phyloP scores from a whole-genome alignment of 2,113 vertebrate genomes.

The Macaca mulatta region DNA sequence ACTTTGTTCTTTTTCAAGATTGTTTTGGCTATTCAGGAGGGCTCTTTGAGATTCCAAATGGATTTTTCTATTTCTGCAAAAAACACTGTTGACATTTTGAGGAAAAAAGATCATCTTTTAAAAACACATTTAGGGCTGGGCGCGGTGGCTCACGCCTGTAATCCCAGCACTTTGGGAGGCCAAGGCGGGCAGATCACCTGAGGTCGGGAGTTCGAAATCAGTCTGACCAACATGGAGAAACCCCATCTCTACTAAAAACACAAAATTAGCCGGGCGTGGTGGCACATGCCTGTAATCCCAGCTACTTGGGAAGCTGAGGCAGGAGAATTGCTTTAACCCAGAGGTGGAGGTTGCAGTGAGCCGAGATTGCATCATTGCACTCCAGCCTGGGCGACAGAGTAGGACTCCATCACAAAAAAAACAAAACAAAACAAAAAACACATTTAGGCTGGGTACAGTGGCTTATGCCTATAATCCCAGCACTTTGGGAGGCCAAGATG shows the following conservation, averaged over 20 bases:
- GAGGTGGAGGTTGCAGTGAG: neutral
- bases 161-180: neutral
- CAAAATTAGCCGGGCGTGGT: neutral
- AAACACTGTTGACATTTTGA: neutral
- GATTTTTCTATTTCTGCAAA: constrained; percentile 24
- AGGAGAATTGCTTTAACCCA: neutral
- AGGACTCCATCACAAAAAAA: neutral
- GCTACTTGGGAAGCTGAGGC: neutral
- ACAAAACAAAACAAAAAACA: too few relatives aligned
- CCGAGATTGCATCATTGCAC: neutral
- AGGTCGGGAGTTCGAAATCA: neutral
- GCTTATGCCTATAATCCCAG: neutral
- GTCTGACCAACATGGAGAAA: neutral
- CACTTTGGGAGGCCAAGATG: neutral
- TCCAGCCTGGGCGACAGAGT: neutral
- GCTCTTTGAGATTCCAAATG: neutral
- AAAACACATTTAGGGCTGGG: neutral
- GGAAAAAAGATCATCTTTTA: neutral
- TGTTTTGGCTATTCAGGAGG: neutral
- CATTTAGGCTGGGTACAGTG: neutral
- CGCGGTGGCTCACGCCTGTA: neutral
- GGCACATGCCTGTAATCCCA: neutral
- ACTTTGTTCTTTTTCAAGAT: constrained; percentile 18
- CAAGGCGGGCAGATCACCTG: neutral
- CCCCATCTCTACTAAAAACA: neutral